A percentile compares a stretch with the other conserved stretches of the same genome.
These are phyloP conservation scores for Drosophila melanica DNA, from an alignment of 1,140 invertebrate species.

Conservation along the genomic window DNA sequence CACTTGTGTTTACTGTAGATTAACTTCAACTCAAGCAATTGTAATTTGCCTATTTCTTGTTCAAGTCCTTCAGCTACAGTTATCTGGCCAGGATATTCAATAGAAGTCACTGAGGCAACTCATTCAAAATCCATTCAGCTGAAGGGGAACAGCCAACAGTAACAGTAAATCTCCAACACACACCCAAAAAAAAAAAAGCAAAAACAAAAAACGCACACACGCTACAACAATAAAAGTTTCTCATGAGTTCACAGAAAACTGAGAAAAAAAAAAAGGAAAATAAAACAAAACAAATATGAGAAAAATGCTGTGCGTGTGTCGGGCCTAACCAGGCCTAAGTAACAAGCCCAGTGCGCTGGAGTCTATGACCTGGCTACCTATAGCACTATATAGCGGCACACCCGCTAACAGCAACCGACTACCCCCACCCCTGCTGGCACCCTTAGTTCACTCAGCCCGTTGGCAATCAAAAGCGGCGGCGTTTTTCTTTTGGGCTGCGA, in stretches of 20 bases:
- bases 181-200: slow-evolving; percentile 13
- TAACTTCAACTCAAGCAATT: too few species aligned
- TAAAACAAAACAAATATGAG: slow-evolving; percentile 46
- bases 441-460: slow-evolving; percentile 13
- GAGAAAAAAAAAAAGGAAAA: slow-evolving; percentile 13
- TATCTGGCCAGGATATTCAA: slow-evolving; percentile 8
- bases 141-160: slow-evolving; percentile 11
- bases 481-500: slow-evolving; percentile 62
- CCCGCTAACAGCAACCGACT: background rate
- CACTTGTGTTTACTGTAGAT: too few species aligned
- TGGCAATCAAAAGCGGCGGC: slow-evolving; percentile 77
- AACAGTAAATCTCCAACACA: slow-evolving; percentile 32
- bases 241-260: slow-evolving; percentile 9
- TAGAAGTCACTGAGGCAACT: slow-evolving; percentile 9
- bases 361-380: slow-evolving; percentile 52
- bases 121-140: slow-evolving; percentile 32
- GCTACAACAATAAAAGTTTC: slow-evolving; percentile 38
- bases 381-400: slow-evolving; percentile 39
- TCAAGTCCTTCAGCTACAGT: slow-evolving; percentile 14
- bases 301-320: slow-evolving; percentile 37
- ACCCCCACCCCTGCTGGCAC: background rate
- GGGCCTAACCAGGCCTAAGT: slow-evolving; percentile 28
- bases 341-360: slow-evolving; percentile 15
- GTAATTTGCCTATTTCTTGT: too few species aligned
- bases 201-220: slow-evolving; percentile 1